These are phyloP conservation scores for Oncorhynchus mykiss DNA, from an alignment of 2,113 vertebrate species.

Conservation along the genomic window DNA sequence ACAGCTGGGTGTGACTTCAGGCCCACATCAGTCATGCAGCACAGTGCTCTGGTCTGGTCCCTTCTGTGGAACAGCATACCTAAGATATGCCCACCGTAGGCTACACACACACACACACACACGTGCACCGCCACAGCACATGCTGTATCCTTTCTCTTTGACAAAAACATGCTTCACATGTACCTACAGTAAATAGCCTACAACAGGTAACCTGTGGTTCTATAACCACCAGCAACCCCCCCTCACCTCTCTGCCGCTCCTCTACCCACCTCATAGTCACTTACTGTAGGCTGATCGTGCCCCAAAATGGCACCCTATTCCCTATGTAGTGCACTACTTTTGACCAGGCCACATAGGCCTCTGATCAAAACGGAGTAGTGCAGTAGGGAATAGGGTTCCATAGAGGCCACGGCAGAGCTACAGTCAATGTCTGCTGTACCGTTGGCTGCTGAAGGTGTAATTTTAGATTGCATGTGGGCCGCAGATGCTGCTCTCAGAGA, in stretches of 20 bases:
- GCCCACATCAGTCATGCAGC: not conserved
- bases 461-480: constrained; percentile 70
- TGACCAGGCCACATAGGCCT: too few species aligned
- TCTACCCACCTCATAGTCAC: not conserved
- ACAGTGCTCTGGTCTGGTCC: not conserved
- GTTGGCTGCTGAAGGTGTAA: constrained; percentile 36
- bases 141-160: too few species aligned
- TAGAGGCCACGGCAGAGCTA: constrained; percentile 49
- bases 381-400: not conserved
- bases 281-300: not conserved
- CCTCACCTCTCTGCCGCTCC: not conserved
- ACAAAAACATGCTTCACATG: not conserved
- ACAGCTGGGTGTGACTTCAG: not conserved
- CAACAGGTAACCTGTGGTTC: not conserved
- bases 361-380: too few species aligned
- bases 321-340: too few species aligned
- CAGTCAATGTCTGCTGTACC: constrained; percentile 56
- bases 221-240: not conserved
- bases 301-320: too few species aligned
- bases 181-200: not conserved
- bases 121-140: not conserved
- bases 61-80: not conserved
- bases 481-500: not conserved
- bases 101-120: too few species aligned
- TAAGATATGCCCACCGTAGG: not conserved